Evolutionary conservation across 2,113 vertebrate genomes (phyloP).

Genomic region (Eulemur macaco): DNA sequence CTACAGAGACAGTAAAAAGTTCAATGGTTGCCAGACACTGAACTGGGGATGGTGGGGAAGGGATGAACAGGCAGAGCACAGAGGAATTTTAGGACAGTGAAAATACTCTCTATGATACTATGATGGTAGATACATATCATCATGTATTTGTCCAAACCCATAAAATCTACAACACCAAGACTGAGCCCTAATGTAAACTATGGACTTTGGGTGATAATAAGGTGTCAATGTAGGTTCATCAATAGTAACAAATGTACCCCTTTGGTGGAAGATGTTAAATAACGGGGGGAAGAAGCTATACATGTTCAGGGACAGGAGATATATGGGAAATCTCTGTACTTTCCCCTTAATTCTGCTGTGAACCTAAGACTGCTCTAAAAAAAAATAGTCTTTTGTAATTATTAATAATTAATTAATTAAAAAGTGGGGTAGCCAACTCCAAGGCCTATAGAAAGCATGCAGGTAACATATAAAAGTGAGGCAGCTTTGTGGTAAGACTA

Average conservation of each 20-base stretch:
- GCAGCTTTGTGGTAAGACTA: not conserved
- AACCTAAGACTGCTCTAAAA: not conserved
- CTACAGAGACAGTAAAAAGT: not conserved
- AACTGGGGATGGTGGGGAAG: too few relatives aligned
- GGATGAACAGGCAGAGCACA: not conserved
- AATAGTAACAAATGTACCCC: not conserved
- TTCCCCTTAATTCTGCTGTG: not conserved
- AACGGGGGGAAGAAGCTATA: not conserved
- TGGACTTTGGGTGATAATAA: not conserved
- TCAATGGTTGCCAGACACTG: not conserved
- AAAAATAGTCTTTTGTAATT: not conserved
- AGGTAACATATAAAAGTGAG: not conserved
- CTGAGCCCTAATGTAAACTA: not conserved
- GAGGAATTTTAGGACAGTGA: not conserved
- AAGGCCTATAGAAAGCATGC: not conserved
- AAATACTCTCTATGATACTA: not conserved
- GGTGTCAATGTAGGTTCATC: not conserved
- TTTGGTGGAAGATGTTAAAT: not conserved
- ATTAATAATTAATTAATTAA: not conserved
- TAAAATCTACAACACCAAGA: not conserved
- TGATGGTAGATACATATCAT: not conserved
- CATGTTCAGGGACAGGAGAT: accelerated
- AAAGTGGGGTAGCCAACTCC: not conserved
- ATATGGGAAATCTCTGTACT: not conserved
- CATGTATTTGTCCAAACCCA: not conserved